These are phyloP conservation scores for Neoseiulus cucumeris DNA, from an alignment of 1,140 invertebrate species.

Conservation along the genomic window DNA sequence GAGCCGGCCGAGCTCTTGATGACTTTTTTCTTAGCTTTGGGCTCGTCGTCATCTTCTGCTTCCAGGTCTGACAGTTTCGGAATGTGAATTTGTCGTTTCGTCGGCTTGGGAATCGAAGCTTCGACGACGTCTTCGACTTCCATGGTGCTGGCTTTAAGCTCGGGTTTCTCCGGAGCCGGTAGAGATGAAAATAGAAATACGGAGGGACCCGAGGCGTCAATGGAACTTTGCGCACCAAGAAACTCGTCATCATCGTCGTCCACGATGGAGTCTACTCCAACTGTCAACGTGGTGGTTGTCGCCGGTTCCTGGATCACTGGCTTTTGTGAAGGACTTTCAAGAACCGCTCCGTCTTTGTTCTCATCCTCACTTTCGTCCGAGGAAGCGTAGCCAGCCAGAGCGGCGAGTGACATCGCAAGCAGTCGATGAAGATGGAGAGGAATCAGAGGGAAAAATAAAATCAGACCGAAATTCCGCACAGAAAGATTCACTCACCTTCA, in stretches of 20 bases:
- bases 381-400: background rate
- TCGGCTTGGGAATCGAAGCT: background rate
- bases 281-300: background rate
- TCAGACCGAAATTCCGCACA: too few species aligned
- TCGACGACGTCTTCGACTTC: background rate
- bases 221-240: too few species aligned
- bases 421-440: too few species aligned
- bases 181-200: background rate
- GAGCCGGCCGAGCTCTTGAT: background rate
- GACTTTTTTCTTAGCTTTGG: background rate
- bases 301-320: too few species aligned
- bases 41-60: background rate
- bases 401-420: constrained; percentile 1
- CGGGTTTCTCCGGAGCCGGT: background rate
- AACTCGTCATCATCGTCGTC: background rate
- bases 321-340: too few species aligned
- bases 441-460: too few species aligned
- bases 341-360: background rate
- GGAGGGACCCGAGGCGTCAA: background rate
- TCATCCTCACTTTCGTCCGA: background rate
- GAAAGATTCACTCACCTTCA: too few species aligned
- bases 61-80: background rate
- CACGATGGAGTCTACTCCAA: background rate
- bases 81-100: background rate
- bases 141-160: too few species aligned